Evolutionary conservation across 1,140 invertebrate genomes (phyloP).

Genomic region (Bombus waltoni): DNA sequence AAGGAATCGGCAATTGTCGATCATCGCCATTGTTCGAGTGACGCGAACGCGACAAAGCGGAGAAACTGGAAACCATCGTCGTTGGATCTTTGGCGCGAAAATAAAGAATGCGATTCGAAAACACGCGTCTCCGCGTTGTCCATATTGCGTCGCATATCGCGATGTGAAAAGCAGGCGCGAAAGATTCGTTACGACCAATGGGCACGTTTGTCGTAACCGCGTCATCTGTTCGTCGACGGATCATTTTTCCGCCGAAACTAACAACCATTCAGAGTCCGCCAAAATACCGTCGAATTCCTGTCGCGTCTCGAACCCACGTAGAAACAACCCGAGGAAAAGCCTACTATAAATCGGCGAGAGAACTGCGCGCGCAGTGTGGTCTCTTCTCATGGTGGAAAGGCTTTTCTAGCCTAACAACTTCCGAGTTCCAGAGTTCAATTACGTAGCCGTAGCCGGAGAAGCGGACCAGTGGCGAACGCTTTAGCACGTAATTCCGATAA

Average conservation of each 20-base stretch:
- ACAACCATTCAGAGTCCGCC: too few species aligned
- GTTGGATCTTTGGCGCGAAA: too few species aligned
- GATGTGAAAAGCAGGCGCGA: too few species aligned
- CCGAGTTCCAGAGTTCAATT: constrained; percentile 36
- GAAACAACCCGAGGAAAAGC: not conserved
- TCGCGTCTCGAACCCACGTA: too few species aligned
- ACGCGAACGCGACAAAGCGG: constrained; percentile 45
- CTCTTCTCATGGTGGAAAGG: not conserved
- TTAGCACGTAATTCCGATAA: constrained; percentile 65
- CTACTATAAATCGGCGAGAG: not conserved
- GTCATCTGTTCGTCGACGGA: too few species aligned
- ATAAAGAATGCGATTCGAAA: accelerated
- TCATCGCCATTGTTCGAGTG: not conserved
- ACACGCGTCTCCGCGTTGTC: not conserved
- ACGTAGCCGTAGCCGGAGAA: constrained; percentile 6
- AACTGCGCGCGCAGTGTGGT: too few species aligned
- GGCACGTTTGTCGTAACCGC: too few species aligned
- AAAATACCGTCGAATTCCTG: too few species aligned
- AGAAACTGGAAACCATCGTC: constrained; percentile 5
- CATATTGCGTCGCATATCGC: too few species aligned
- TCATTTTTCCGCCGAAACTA: too few species aligned
- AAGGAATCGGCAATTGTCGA: constrained; percentile 23
- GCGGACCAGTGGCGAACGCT: constrained; percentile 42
- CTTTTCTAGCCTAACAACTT: constrained; percentile 27
- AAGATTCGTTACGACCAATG: too few species aligned